Percentiles rank a stretch among this genome's conserved stretches.
These are phyloP conservation scores for Lagocephalus sceleratus DNA, from an alignment of 2,797 vertebrate species.

Conservation along the genomic window DNA sequence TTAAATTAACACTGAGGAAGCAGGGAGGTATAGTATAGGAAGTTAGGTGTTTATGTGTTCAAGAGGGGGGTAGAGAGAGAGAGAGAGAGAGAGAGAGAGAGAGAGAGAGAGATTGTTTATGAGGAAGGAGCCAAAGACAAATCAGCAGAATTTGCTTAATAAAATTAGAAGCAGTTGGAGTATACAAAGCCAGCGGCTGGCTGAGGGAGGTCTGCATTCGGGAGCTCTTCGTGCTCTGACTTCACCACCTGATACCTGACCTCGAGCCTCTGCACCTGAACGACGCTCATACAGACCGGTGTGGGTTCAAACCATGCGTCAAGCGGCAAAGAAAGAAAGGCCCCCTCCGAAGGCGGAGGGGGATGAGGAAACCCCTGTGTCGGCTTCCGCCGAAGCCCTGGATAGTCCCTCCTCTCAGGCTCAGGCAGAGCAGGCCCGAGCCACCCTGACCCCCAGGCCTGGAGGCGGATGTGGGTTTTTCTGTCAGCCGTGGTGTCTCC, in stretches of 20 bases:
- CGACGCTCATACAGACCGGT: slow-evolving; percentile 13
- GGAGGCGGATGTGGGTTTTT: slow-evolving; percentile 28
- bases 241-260: neutral
- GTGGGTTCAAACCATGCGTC: slow-evolving; percentile 49
- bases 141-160: slow-evolving; percentile 79
- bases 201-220: slow-evolving; percentile 45
- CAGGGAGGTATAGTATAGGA: no score
- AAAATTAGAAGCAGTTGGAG: slow-evolving; percentile 75
- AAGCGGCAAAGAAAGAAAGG: slow-evolving; percentile 50
- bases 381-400: slow-evolving; percentile 47
- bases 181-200: slow-evolving; percentile 60
- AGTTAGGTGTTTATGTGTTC: no score
- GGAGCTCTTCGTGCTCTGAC: slow-evolving; percentile 21
- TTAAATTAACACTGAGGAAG: no score
- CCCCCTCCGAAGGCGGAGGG: slow-evolving; percentile 47
- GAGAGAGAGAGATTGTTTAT: slow-evolving; percentile 54
- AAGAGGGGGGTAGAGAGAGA: neutral
- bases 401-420: slow-evolving; percentile 38
- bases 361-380: slow-evolving; percentile 29
- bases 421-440: slow-evolving; percentile 44
- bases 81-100: slow-evolving; percentile 22
- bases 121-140: slow-evolving; percentile 65
- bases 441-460: slow-evolving; percentile 54
- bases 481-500: slow-evolving; percentile 63
- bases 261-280: slow-evolving; percentile 10